A percentile compares a stretch with the other conserved stretches of the same genome.
Evolutionary conservation across 2,888 invertebrate genomes (phyloP).

Genomic region (Cotesia congregata): DNA sequence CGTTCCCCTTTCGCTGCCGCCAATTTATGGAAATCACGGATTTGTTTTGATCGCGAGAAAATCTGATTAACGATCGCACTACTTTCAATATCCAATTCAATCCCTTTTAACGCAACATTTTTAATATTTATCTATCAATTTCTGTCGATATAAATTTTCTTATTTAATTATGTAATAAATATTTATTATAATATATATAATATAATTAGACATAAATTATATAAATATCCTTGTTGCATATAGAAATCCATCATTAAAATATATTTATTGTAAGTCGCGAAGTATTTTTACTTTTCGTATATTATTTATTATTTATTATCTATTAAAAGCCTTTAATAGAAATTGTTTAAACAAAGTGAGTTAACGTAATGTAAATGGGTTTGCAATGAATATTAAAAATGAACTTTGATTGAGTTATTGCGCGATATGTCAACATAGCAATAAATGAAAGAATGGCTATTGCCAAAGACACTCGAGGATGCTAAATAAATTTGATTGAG

Average conservation of each 20-base stretch:
- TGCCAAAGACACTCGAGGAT: not conserved
- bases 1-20: constrained; percentile 47
- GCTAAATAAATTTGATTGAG: not conserved
- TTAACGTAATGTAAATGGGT: not conserved
- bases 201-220: not conserved
- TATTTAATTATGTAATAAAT: constrained; percentile 1
- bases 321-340: too few relatives aligned
- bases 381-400: not conserved
- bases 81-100: constrained; percentile 5
- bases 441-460: not conserved
- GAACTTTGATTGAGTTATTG: not conserved
- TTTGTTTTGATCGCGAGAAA: constrained; percentile 40
- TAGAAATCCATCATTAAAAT: not conserved
- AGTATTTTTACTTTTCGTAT: not conserved
- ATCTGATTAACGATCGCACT: constrained; percentile 20
- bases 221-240: not conserved
- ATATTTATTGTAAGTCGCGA: not conserved
- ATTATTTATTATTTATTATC: not conserved
- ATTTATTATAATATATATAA: not conserved
- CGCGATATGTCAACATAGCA: not conserved
- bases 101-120: not conserved
- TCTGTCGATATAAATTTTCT: not conserved
- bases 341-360: too few relatives aligned
- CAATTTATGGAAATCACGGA: constrained; percentile 50
- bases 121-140: not conserved